phyloP scores from a whole-genome alignment of 2,888 invertebrate genomes.

The Chrysina gloriosa region DNA sequence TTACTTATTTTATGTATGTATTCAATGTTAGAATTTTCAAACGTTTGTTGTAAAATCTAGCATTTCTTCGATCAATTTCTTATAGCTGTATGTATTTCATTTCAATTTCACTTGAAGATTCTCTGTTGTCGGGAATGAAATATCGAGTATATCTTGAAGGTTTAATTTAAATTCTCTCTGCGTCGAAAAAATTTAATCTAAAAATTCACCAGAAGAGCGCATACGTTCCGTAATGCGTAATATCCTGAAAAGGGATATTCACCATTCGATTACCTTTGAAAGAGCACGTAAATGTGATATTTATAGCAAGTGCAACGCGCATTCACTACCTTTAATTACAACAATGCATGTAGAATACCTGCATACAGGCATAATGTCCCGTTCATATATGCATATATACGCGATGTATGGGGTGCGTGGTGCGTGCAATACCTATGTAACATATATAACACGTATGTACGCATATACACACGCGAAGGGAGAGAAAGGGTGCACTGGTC shows the following conservation, averaged over 20 bases:
- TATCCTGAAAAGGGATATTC: constrained; percentile 5
- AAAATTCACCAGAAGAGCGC: neutral
- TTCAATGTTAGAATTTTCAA: too few relatives aligned
- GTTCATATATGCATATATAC: constrained; percentile 26
- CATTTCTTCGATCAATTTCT: too few relatives aligned
- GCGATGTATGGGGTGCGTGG: constrained; percentile 32
- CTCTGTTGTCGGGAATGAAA: too few relatives aligned
- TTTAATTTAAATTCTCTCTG: neutral
- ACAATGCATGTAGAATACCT: constrained; percentile 31
- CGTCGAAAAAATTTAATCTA: constrained; percentile 12
- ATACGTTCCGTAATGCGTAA: neutral
- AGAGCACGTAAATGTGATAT: constrained; percentile 21
- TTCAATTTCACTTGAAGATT: too few relatives aligned
- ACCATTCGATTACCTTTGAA: constrained; percentile 13
- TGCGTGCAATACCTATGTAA: constrained; percentile 23
- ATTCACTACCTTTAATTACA: constrained; percentile 36
- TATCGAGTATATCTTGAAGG: constrained; percentile 12
- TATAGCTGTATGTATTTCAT: too few relatives aligned
- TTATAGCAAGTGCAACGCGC: constrained; percentile 37
- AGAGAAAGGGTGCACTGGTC: constrained; percentile 59
- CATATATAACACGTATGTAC: constrained; percentile 23
- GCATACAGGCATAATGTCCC: constrained; percentile 15
- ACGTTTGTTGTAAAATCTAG: too few relatives aligned
- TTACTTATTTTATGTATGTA: too few relatives aligned
- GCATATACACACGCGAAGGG: constrained; percentile 3